Conservation (phyloP, 1,140 invertebrate species). For the Pseudoatta argentina region DNA sequence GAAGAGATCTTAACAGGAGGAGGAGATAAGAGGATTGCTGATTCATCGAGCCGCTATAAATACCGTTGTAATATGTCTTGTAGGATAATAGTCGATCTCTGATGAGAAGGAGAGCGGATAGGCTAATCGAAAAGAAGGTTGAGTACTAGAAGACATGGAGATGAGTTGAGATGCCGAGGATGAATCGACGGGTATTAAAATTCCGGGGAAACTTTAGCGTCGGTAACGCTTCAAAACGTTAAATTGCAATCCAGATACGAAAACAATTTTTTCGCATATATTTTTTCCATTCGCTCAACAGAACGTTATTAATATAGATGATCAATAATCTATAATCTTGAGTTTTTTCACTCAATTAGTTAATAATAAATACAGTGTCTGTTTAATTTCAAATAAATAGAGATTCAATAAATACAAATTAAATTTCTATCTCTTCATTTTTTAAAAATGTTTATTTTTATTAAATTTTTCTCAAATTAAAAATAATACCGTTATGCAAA, state of each 20-base stretch:
- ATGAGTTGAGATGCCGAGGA: background rate
- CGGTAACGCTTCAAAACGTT: constrained; percentile 88
- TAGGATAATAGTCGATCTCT: constrained; percentile 51
- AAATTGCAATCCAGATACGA: constrained; percentile 6
- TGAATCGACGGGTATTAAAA: constrained; percentile 72
- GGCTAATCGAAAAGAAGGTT: constrained; percentile 65
- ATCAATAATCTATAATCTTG: background rate
- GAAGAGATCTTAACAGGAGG: constrained; percentile 47
- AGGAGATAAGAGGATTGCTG: constrained; percentile 59
- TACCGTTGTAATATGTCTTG: constrained; percentile 65
- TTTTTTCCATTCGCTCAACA: background rate
- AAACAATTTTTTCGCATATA: background rate
- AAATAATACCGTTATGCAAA: constrained; percentile 8
- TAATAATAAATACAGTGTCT: background rate
- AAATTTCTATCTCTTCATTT: background rate
- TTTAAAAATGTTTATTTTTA: background rate
- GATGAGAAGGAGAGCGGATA: background rate
- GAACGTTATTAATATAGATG: background rate
- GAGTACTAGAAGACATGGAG: background rate
- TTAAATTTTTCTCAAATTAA: background rate
- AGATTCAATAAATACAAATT: background rate
- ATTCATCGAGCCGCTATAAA: constrained; percentile 62
- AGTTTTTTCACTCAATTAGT: background rate
- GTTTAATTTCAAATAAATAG: too few species aligned
- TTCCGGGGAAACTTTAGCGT: constrained; percentile 43